A percentile compares a stretch with the other conserved stretches of the same genome.
These are phyloP conservation scores for Apotomis betuletana DNA, from an alignment of 2,888 invertebrate species.

Conservation along the genomic window DNA sequence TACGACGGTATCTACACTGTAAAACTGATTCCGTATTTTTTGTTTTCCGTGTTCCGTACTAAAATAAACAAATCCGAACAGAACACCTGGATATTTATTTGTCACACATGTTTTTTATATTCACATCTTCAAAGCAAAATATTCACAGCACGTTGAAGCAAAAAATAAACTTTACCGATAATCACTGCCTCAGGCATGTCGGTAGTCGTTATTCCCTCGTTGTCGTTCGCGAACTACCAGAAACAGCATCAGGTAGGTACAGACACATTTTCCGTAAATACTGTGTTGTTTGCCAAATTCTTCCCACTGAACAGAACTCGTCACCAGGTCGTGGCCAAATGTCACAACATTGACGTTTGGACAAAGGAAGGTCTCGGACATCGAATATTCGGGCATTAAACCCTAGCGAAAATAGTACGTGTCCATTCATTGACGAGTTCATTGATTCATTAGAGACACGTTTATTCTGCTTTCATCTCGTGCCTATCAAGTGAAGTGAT, in stretches of 20 bases:
- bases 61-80: not conserved
- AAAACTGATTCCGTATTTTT: not conserved
- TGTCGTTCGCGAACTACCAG: constrained; percentile 67
- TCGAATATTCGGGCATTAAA: constrained; percentile 60
- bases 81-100: not conserved
- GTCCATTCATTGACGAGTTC: constrained; percentile 55
- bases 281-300: constrained; percentile 70
- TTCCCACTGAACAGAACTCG: constrained; percentile 65
- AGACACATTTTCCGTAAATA: constrained; percentile 60
- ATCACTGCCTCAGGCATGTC: constrained; percentile 72
- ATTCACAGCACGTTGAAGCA: constrained; percentile 38
- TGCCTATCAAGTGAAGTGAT: constrained; percentile 13
- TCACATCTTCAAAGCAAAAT: constrained; percentile 11
- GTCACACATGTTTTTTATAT: not conserved
- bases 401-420: constrained; percentile 57
- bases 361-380: constrained; percentile 47
- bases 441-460: constrained; percentile 53
- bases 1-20: no score
- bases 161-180: constrained; percentile 65
- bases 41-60: not conserved
- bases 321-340: constrained; percentile 59
- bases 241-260: constrained; percentile 62
- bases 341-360: constrained; percentile 50
- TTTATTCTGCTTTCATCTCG: constrained; percentile 42
- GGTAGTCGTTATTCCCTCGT: constrained; percentile 64